Evolutionary conservation across 1,140 invertebrate species (phyloP), one percentile per base, ranked within the genome.

Genomic region (Diabrotica undecimpunctata): DNA sequence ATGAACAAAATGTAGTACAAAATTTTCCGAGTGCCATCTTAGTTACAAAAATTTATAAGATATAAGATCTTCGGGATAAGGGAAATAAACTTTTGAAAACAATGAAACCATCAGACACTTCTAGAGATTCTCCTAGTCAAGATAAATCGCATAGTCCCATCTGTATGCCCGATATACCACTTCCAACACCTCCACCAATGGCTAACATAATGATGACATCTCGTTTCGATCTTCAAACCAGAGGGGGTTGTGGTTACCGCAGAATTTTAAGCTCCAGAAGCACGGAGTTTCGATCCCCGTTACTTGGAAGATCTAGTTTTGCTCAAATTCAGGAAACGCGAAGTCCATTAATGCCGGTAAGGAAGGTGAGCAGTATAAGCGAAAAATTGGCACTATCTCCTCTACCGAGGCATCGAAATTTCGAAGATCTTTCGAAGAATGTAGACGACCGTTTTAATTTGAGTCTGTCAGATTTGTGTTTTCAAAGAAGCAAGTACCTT

Each of bases 161-260:
- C 2, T 71, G 72, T 25, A 54, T 72, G 51, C 70, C 74, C 1
- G 77, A 78, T 64, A 64, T 78, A 36, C 77, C 77, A n/a, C 67
- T 78, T 11, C 75, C 77, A 10, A 77, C 77, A 35, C 77, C 77
- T 25, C 77, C 77, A 5, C 77, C 77, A 6, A 78, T 78, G 77
- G 74, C 75, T 12, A 75, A 78, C 60, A 72, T 78, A 11, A 73
- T 73, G 53, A 71, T 74, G 66, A 75, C 75, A 0, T 75, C 74
- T 14, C 68, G 74, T 13, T 75, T 78, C 9, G 75, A 74, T 63
- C 67, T 67, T 14, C 66, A 67, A 9, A 67, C 72, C 12, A 54
- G 73, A 46, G 71, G 67, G 11, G 69, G 67, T 11, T 73, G 65
- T 41, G 71, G 74, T 8, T 75, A 75, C 59, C 61, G 75, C 5